These are phyloP conservation scores for Pantherophis alleghaniensis DNA, from an alignment of 2,797 vertebrate species.

Conservation along the genomic window DNA sequence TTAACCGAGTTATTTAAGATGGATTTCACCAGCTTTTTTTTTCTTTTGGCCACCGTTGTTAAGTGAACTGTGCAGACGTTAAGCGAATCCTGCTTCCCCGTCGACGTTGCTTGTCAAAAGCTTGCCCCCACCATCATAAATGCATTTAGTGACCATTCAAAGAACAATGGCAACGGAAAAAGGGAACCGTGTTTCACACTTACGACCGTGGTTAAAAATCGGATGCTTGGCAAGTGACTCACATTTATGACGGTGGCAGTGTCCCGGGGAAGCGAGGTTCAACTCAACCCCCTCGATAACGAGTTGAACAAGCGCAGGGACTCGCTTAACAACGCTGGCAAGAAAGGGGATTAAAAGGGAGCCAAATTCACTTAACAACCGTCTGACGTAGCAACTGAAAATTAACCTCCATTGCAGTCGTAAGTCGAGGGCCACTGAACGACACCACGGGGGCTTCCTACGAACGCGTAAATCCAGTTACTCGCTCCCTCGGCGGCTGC, in stretches of 20 bases:
- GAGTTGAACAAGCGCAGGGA: background rate
- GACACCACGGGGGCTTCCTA: background rate
- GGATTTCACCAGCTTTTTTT: no score
- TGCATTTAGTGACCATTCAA: background rate
- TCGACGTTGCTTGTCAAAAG: background rate
- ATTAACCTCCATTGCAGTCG: background rate
- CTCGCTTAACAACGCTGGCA: background rate
- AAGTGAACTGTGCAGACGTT: background rate
- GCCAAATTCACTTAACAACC: background rate
- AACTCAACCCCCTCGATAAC: background rate
- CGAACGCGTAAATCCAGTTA: background rate
- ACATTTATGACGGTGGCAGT: background rate
- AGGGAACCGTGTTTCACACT: background rate
- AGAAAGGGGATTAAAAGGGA: background rate
- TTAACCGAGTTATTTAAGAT: no score
- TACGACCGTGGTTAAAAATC: background rate
- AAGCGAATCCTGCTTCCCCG: rapidly evolving
- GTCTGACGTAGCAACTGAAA: background rate
- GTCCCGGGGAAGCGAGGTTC: background rate
- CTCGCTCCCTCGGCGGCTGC: background rate
- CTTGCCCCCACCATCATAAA: background rate
- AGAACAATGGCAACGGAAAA: no score
- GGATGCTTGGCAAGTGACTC: background rate
- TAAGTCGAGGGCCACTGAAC: background rate
- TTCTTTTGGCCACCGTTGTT: background rate